A percentile compares a stretch with the other conserved stretches of the same genome.
These are phyloP conservation scores for Artibeus lituratus DNA, from an alignment of 2,797 vertebrate species.

Conservation along the genomic window DNA sequence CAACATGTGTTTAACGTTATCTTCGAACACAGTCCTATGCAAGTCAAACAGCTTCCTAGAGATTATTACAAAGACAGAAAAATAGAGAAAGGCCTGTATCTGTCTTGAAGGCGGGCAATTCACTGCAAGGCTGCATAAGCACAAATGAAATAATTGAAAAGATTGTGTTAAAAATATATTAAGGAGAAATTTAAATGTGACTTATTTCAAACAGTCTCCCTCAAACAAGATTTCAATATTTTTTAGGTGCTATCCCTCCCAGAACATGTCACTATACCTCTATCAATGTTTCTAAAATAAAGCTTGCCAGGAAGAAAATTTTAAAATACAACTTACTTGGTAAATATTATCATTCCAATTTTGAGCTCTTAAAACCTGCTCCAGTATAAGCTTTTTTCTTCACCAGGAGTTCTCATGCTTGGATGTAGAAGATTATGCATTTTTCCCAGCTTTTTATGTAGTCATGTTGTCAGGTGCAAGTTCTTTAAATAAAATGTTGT, in stretches of 20 bases:
- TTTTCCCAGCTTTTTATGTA: background rate
- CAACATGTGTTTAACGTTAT: background rate
- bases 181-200: background rate
- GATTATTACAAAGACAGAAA: background rate
- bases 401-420: background rate
- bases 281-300: slow-evolving; percentile 26
- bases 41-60: slow-evolving; percentile 19
- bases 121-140: background rate
- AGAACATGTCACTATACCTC: background rate
- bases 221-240: background rate
- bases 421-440: slow-evolving; percentile 33
- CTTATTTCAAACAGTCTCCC: background rate
- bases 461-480: background rate
- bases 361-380: background rate
- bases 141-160: background rate
- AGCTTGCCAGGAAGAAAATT: background rate
- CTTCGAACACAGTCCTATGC: background rate
- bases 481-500: background rate
- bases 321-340: background rate
- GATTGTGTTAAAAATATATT: background rate
- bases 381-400: background rate
- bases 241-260: background rate
- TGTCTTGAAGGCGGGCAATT: background rate
- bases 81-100: background rate
- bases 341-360: background rate